These are phyloP conservation scores for Callipepla californica DNA, from an alignment of 2,113 vertebrate species.

Conservation along the genomic window DNA sequence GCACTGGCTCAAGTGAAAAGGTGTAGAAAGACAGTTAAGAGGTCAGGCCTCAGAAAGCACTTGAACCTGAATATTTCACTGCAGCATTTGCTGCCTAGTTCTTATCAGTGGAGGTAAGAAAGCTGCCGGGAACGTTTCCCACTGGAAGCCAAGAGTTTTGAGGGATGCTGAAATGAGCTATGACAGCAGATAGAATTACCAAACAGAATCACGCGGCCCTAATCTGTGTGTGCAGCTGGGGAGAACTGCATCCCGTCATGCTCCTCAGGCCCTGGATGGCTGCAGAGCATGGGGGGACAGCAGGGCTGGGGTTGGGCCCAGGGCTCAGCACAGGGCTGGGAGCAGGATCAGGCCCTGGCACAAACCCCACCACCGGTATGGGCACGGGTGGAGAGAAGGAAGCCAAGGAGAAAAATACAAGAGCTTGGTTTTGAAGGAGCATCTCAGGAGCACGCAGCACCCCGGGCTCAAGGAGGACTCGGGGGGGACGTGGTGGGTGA, in stretches of 20 bases:
- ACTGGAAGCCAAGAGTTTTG: neutral
- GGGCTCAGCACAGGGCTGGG: too few relatives aligned
- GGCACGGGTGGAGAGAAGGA: too few relatives aligned
- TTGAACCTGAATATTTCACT: neutral
- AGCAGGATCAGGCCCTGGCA: neutral
- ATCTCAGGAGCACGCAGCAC: neutral
- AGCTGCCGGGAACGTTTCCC: rapidly evolving
- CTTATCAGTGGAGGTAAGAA: neutral
- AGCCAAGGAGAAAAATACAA: neutral
- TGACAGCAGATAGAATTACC: neutral
- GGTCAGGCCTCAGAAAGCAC: neutral
- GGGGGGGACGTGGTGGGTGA: neutral
- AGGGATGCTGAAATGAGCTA: neutral
- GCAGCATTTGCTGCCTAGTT: neutral
- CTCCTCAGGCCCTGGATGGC: rapidly evolving
- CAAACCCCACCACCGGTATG: neutral
- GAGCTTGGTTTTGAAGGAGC: neutral
- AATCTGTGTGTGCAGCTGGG: rapidly evolving
- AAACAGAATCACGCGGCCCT: rapidly evolving
- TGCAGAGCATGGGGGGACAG: rapidly evolving
- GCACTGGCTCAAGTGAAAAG: rapidly evolving
- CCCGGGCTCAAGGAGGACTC: neutral
- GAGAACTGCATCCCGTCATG: rapidly evolving
- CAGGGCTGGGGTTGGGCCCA: too few relatives aligned
- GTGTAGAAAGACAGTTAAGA: neutral